These are phyloP conservation scores for Axea sp. DNA, from an alignment of 2,888 invertebrate genomes.

Conservation along the genomic window DNA sequence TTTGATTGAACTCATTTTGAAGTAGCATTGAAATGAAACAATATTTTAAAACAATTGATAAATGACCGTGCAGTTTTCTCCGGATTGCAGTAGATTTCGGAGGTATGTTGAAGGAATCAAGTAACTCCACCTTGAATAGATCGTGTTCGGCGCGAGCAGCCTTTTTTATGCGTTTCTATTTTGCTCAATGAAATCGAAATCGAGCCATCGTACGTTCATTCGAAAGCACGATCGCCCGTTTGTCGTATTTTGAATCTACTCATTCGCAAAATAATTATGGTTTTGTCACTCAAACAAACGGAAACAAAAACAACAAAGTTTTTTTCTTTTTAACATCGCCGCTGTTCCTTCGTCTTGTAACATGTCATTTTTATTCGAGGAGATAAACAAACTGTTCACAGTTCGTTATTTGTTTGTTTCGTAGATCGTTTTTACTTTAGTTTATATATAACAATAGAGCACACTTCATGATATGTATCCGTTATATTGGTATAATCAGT, in stretches of 20 bases:
- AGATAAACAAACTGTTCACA: constrained; percentile 41
- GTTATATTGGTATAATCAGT: constrained; percentile 56
- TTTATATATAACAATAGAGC: constrained; percentile 66
- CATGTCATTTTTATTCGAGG: too few relatives aligned
- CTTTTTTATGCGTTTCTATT: constrained; percentile 47
- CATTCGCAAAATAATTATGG: constrained; percentile 8
- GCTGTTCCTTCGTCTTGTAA: constrained; percentile 3
- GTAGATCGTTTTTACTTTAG: constrained; percentile 38
- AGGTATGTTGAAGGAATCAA: constrained; percentile 53
- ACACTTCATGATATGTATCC: constrained; percentile 76
- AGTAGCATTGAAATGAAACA: not conserved
- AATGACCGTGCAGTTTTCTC: constrained; percentile 59
- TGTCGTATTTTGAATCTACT: constrained; percentile 4
- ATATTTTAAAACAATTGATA: constrained; percentile 30
- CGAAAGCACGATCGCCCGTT: not conserved
- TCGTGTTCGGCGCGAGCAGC: constrained; percentile 59
- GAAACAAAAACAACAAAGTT: constrained; percentile 9
- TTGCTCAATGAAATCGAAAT: too few relatives aligned
- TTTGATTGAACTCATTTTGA: not conserved
- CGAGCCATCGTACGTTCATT: too few relatives aligned
- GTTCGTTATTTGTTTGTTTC: constrained; percentile 10
- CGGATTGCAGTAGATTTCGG: constrained; percentile 48
- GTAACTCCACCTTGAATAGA: constrained; percentile 56
- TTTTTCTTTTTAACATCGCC: not conserved
- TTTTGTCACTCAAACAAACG: constrained; percentile 11